Percentiles rank a stretch among this genome's conserved stretches.
Conservation (phyloP, 2,888 invertebrate species). For the Sericinus montela region DNA sequence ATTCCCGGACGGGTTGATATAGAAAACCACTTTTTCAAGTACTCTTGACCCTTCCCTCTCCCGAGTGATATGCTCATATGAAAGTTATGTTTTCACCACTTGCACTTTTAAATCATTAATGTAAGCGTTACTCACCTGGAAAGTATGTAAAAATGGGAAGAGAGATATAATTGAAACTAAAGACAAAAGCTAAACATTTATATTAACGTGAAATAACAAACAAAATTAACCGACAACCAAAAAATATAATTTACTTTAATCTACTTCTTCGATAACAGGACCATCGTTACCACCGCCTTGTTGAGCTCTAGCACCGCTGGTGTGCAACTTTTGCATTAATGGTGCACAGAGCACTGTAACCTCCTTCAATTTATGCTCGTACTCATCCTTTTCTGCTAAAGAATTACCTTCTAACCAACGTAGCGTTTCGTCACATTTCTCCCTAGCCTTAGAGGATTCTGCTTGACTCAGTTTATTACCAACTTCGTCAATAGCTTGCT, state of each 20-base stretch:
- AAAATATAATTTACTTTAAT: slow-evolving; percentile 41
- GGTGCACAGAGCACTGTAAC: slow-evolving; percentile 51
- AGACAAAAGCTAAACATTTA: too few species aligned
- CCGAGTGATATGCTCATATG: too few species aligned
- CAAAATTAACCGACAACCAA: neutral
- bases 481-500: slow-evolving; percentile 81
- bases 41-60: too few species aligned
- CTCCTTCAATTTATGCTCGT: slow-evolving; percentile 75
- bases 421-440: slow-evolving; percentile 78
- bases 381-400: slow-evolving; percentile 83
- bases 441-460: slow-evolving; percentile 75
- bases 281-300: slow-evolving; percentile 40
- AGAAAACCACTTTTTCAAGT: too few species aligned
- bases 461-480: slow-evolving; percentile 78
- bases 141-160: too few species aligned
- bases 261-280: slow-evolving; percentile 80
- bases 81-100: too few species aligned
- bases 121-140: too few species aligned
- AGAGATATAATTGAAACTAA: too few species aligned
- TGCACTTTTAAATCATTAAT: too few species aligned
- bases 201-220: too few species aligned
- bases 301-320: slow-evolving; percentile 37
- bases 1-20: too few species aligned
- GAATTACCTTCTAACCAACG: slow-evolving; percentile 84
- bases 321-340: slow-evolving; percentile 79